Evolutionary conservation across 2,113 vertebrate genomes (phyloP).

Genomic region (Hoplias malabaricus): DNA sequence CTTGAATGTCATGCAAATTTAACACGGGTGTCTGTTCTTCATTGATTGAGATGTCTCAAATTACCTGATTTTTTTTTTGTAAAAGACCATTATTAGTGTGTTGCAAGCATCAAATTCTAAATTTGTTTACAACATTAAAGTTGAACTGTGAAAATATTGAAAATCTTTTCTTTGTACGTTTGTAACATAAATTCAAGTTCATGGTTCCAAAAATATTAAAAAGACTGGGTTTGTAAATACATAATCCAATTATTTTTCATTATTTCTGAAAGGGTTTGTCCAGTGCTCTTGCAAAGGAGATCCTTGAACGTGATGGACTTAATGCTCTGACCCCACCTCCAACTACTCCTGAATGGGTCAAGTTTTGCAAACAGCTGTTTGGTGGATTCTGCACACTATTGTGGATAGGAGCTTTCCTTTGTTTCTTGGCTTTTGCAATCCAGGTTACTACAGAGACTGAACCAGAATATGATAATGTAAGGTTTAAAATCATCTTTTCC

Average conservation of each 20-base stretch:
- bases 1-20: too few relatives aligned
- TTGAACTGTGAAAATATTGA: too few relatives aligned
- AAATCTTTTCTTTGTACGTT: too few relatives aligned
- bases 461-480: slow-evolving; percentile 87
- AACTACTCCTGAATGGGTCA: slow-evolving; percentile 93
- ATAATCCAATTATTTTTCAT: not conserved
- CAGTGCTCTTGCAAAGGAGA: slow-evolving; percentile 81
- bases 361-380: slow-evolving; percentile 94
- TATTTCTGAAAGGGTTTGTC: slow-evolving; percentile 79
- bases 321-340: slow-evolving; percentile 91
- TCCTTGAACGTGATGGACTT: slow-evolving; percentile 88
- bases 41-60: too few relatives aligned
- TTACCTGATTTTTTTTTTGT: too few relatives aligned
- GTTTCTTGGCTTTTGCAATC: slow-evolving; percentile 87
- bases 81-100: too few relatives aligned
- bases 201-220: too few relatives aligned
- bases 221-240: too few relatives aligned
- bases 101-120: too few relatives aligned
- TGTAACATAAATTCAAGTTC: too few relatives aligned
- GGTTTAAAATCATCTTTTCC: slow-evolving; percentile 7
- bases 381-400: slow-evolving; percentile 93
- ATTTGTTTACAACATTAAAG: too few relatives aligned
- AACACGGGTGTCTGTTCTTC: too few relatives aligned
- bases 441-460: slow-evolving; percentile 79
- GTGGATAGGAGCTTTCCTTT: slow-evolving; percentile 93